Evolutionary conservation across 2,888 invertebrate genomes (phyloP).

Genomic region (Glyphotaelius pellucidus): DNA sequence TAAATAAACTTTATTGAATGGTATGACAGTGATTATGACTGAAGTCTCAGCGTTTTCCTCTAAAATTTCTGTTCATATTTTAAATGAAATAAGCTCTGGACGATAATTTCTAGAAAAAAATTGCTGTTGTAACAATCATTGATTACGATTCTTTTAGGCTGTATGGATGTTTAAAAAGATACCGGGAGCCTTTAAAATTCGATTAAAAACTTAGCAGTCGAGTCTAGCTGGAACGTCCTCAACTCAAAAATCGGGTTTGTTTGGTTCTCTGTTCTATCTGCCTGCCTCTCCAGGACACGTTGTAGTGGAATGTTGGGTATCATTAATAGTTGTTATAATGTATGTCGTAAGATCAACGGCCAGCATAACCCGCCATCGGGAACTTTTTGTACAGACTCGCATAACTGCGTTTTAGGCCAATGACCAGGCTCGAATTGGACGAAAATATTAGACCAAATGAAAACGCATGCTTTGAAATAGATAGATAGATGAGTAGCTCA

Average conservation of each 20-base stretch:
- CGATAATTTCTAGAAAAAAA: not conserved
- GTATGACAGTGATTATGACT: no score
- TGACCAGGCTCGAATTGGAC: not conserved
- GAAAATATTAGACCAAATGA: not conserved
- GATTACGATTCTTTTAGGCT: not conserved
- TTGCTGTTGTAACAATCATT: not conserved
- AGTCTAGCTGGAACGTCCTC: not conserved
- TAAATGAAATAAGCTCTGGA: not conserved
- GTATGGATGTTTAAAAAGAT: no score
- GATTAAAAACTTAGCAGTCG: not conserved
- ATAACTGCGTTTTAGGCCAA: constrained; percentile 36
- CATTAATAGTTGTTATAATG: not conserved
- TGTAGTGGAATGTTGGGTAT: not conserved
- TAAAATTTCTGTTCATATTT: no score
- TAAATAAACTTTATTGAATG: no score
- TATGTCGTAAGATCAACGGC: constrained; percentile 26
- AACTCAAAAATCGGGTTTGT: not conserved
- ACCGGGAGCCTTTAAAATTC: no score
- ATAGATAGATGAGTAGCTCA: no score
- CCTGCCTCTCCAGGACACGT: not conserved
- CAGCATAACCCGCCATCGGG: not conserved
- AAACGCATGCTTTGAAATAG: no score
- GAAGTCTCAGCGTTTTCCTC: no score
- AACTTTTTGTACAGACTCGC: constrained; percentile 31
- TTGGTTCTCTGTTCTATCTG: not conserved